These are phyloP conservation scores for Helarctos malayanus DNA, from an alignment of 2,797 vertebrate genomes.

Conservation along the genomic window DNA sequence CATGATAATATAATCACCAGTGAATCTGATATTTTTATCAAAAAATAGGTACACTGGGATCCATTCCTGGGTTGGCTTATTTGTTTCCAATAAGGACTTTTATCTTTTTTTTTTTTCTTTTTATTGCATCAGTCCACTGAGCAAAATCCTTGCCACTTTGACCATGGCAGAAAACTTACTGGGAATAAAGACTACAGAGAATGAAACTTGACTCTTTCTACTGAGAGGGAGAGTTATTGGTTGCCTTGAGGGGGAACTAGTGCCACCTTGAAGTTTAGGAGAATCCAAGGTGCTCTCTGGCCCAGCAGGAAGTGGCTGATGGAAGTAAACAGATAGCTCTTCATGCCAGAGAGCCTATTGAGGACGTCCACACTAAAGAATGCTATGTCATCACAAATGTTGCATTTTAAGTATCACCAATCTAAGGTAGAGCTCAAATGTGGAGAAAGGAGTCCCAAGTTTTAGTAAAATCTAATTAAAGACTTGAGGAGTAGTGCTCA, in stretches of 20 bases:
- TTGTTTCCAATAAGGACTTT: not conserved
- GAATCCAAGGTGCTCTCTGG: not conserved
- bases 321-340: not conserved
- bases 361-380: not conserved
- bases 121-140: not conserved
- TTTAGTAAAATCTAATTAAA: not conserved
- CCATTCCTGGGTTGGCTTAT: not conserved
- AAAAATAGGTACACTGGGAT: not conserved
- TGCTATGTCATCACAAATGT: not conserved
- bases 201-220: not conserved
- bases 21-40: conserved; percentile 6
- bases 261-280: not conserved
- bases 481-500: too few relatives aligned
- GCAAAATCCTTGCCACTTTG: conserved; percentile 6
- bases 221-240: not conserved
- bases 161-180: not conserved
- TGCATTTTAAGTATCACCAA: not conserved
- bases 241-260: not conserved
- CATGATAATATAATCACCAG: not conserved
- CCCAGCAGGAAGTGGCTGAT: not conserved
- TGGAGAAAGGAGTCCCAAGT: not conserved
- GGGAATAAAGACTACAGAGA: not conserved
- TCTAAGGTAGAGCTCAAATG: not conserved
- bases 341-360: not conserved
- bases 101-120: not conserved